Evolutionary conservation across 2,113 vertebrate species (phyloP).

Genomic region (Erpornis zantholeuca): DNA sequence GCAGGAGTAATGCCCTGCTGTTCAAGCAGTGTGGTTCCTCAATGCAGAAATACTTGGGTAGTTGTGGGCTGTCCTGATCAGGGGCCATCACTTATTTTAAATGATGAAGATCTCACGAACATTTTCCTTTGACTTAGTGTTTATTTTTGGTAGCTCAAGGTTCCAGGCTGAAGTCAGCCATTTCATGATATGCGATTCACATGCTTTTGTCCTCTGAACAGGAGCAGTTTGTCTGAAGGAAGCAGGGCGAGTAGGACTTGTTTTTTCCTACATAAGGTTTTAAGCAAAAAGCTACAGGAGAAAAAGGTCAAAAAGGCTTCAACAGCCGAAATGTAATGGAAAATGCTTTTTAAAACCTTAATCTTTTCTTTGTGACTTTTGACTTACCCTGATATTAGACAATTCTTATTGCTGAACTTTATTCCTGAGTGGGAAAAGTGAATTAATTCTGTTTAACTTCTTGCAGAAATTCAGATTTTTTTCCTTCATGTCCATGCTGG

Average conservation of each 20-base stretch:
- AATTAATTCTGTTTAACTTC: background rate
- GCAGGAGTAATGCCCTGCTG: background rate
- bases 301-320: background rate
- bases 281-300: background rate
- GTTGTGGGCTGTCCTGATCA: background rate
- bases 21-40: background rate
- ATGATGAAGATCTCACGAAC: background rate
- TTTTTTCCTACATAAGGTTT: background rate
- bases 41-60: background rate
- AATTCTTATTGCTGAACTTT: background rate
- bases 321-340: rapidly evolving
- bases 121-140: background rate
- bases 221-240: background rate
- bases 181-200: background rate
- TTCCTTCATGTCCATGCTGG: background rate
- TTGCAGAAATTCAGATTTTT: background rate
- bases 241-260: background rate
- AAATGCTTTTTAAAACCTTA: background rate
- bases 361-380: background rate
- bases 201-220: background rate
- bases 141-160: background rate
- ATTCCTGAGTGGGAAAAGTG: background rate
- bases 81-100: background rate
- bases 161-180: background rate
- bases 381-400: background rate